Base-by-base conservation (phyloP, 2,888 invertebrate species). In the Hesperia comma region DNA sequence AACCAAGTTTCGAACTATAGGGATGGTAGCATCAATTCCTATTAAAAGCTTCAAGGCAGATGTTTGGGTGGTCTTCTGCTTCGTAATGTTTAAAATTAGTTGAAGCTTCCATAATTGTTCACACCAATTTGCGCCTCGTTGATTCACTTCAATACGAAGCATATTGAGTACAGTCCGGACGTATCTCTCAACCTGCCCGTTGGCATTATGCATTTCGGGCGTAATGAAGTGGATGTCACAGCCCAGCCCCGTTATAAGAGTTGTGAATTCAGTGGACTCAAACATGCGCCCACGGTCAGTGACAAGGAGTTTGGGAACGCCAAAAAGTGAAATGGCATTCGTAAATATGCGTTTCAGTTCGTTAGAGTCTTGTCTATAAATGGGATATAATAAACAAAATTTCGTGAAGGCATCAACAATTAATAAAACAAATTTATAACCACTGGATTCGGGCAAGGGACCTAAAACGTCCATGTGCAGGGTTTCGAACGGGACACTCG, bases 111-210 rank as follows among this genome's bases (percentile, higher is more conserved):
- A 37, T 10, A 37, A 37, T 10, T 72, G 7, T 10, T 2, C 72
- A n/a, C 4, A 49, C 61, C 0, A 61, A 15, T 72, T 71, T 14
- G 12, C 7, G 1, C 61, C 33, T 21, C 61, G 63, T 12, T 68
- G 15, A 43, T 61, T 61, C 6, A 17, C 53, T 21, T 70, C 66
- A 17, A 70, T 32, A n/a, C 70, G 61, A 4, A 69, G 7, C 57
- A 71, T 43, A 37, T 69, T 69, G 1, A 69, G 43, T 6, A 74
- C 53, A 0, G 72, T 74, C 0, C 73, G 53, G 5, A 61, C 60
- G 37, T 75, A 74, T 1, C 73, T 55, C 41, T 75, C 73, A 0
- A 68, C 72, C 46, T 73, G 73, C 1, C 72, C 73, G 37, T 75
- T 72, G 0, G 51, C 54, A 1, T 66, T 69, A 58, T 74, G 74